Evolutionary conservation across 2,797 vertebrate species (phyloP).

Genomic region (Chloroceryle amazona): DNA sequence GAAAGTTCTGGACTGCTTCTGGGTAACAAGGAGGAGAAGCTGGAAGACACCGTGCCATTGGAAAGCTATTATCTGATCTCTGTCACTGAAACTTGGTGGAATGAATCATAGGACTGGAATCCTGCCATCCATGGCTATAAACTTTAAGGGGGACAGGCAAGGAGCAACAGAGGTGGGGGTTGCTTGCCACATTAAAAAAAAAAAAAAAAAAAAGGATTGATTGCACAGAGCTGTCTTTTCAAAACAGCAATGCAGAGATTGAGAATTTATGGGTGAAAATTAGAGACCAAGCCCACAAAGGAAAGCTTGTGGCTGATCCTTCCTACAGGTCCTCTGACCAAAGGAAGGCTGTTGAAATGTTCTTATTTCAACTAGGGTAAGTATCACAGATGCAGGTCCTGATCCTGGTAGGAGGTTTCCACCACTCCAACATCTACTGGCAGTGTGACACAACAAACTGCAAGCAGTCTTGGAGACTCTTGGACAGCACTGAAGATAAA

Average conservation of each 20-base stretch:
- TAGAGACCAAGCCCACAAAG: background rate
- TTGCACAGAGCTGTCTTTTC: background rate
- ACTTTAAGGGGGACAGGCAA: background rate
- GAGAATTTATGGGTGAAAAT: background rate
- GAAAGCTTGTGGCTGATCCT: background rate
- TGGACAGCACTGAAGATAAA: background rate
- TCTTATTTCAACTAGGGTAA: background rate
- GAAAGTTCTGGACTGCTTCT: background rate
- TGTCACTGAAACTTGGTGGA: background rate
- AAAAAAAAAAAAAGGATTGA: background rate
- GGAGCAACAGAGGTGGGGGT: background rate
- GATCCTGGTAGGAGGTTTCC: background rate
- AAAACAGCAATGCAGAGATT: background rate
- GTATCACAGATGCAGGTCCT: background rate
- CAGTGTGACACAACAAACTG: background rate
- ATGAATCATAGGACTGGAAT: background rate
- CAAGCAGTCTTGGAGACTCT: background rate
- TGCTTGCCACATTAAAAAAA: background rate
- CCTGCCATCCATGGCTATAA: background rate
- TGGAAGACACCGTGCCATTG: background rate
- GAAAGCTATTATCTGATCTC: rapidly evolving
- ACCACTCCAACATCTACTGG: background rate
- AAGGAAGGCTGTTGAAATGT: background rate
- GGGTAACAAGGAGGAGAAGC: background rate
- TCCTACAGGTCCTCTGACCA: rapidly evolving